A percentile compares a stretch with the other conserved stretches of the same genome.
Evolutionary conservation across 2,888 invertebrate species (phyloP).

Genomic region (Hemithea aestivaria): DNA sequence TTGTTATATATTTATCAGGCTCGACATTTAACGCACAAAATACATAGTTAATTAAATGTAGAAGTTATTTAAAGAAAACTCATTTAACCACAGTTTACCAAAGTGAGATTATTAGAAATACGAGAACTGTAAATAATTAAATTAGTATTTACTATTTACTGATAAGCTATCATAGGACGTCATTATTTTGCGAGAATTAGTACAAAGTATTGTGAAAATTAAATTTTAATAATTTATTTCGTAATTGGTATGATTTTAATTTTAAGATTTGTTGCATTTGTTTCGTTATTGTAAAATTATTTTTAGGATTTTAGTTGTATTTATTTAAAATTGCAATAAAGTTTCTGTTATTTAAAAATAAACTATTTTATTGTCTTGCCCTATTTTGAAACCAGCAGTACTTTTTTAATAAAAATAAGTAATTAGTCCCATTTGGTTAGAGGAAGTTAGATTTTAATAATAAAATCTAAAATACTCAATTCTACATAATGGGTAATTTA

Average conservation of each 20-base stretch:
- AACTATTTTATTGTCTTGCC: slow-evolving; percentile 22
- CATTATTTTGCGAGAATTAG: slow-evolving; percentile 44
- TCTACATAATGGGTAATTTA: too few species aligned
- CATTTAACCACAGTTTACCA: slow-evolving; percentile 79
- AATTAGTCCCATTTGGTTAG: slow-evolving; percentile 29
- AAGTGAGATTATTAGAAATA: slow-evolving; percentile 78
- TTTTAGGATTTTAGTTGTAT: slow-evolving; percentile 67
- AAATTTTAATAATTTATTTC: slow-evolving; percentile 62
- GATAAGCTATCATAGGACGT: slow-evolving; percentile 20
- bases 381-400: slow-evolving; percentile 1
- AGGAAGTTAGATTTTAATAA: too few species aligned
- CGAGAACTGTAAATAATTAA: slow-evolving; percentile 50
- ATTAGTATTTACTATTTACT: slow-evolving; percentile 23
- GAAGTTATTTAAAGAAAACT: slow-evolving; percentile 35
- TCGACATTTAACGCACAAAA: slow-evolving; percentile 17
- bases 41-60: slow-evolving; percentile 24
- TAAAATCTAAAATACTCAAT: too few species aligned
- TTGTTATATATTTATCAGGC: slow-evolving; percentile 3
- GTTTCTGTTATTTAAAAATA: slow-evolving; percentile 57
- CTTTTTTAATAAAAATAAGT: too few species aligned
- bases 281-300: slow-evolving; percentile 69
- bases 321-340: slow-evolving; percentile 70
- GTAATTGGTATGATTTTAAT: slow-evolving; percentile 43
- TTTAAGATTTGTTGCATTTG: slow-evolving; percentile 71
- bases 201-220: slow-evolving; percentile 70